Conservation (phyloP, 2,113 vertebrate genomes). For the Puntigrus tetrazona region DNA sequence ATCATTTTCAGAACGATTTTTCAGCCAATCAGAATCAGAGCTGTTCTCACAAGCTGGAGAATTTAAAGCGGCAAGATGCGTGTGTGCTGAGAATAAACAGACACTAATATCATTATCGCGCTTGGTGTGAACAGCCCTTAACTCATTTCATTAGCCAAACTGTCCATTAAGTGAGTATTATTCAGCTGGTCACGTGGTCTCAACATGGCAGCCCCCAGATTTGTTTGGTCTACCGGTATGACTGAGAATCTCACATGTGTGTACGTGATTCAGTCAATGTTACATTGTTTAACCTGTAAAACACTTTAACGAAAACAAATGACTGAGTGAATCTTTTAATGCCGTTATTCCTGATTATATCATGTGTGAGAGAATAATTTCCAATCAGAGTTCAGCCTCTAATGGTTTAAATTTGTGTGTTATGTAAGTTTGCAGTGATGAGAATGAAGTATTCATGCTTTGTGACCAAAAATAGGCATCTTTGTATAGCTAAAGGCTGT, state of each 20-base stretch:
- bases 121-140: no score
- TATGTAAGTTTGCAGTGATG: neutral
- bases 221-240: neutral
- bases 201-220: neutral
- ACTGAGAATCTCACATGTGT: neutral
- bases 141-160: neutral
- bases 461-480: neutral
- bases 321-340: neutral
- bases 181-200: neutral
- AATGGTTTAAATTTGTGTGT: neutral
- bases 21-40: no score
- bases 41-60: no score
- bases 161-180: neutral
- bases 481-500: neutral
- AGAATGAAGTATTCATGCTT: neutral
- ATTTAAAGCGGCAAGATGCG: no score
- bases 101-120: no score
- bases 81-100: no score
- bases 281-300: neutral
- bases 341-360: neutral
- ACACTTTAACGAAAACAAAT: neutral
- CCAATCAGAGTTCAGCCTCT: neutral
- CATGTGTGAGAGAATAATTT: neutral
- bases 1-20: no score
- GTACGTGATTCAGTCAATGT: neutral